These are phyloP conservation scores for Adelphocoris suturalis DNA, from an alignment of 2,888 invertebrate species.

Conservation along the genomic window DNA sequence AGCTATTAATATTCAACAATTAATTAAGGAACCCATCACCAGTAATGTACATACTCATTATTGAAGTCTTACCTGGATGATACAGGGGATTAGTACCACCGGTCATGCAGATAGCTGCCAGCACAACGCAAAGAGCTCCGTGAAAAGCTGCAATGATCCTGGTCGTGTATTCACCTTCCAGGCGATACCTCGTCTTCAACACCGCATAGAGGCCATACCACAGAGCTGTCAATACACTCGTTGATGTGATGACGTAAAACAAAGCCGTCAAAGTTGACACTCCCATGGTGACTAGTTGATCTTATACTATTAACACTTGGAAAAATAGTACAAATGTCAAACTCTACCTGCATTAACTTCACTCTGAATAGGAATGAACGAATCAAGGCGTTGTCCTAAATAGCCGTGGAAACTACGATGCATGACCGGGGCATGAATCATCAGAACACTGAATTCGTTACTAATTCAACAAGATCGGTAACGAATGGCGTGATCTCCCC, in stretches of 20 bases:
- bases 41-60: no score
- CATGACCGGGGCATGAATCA: not conserved
- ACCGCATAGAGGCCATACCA: slow-evolving; percentile 72
- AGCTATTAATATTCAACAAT: no score
- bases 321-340: no score
- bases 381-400: not conserved
- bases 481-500: slow-evolving; percentile 7
- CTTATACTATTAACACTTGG: not conserved
- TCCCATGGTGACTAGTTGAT: slow-evolving; percentile 1
- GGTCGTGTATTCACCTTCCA: slow-evolving; percentile 73
- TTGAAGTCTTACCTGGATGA: slow-evolving; percentile 67
- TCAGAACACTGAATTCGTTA: not conserved
- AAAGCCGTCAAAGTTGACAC: slow-evolving; percentile 61
- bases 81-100: slow-evolving; percentile 73
- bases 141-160: slow-evolving; percentile 74
- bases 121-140: slow-evolving; percentile 72
- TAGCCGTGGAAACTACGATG: not conserved
- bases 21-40: no score
- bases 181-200: slow-evolving; percentile 59
- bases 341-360: no score
- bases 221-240: slow-evolving; percentile 66
- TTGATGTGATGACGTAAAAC: slow-evolving; percentile 63
- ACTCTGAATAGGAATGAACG: not conserved
- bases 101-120: slow-evolving; percentile 70
- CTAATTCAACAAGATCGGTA: not conserved